Conservation (phyloP, 1,140 invertebrate species). For the Cardiocondyla obscurior region DNA sequence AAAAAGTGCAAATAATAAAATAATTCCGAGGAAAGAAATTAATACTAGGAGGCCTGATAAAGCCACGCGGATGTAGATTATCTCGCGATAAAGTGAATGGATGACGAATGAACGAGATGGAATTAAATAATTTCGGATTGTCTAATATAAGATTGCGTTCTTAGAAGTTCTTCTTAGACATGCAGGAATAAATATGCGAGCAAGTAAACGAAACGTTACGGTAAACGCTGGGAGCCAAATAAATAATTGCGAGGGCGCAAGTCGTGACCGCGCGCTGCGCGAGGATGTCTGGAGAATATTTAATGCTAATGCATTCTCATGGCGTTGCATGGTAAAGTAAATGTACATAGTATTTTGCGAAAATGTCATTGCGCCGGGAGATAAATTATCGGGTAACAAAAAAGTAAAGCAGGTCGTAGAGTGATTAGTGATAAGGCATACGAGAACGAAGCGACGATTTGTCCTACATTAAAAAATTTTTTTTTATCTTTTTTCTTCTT, state of each 20-base stretch:
- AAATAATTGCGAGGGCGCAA: conserved; percentile 22
- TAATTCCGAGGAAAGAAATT: conserved; percentile 24
- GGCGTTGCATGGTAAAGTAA: background rate
- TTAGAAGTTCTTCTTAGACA: background rate
- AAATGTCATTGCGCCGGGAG: background rate
- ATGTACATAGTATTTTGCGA: background rate
- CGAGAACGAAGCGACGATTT: background rate
- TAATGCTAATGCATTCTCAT: conserved; percentile 32
- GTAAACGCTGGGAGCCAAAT: conserved; percentile 1
- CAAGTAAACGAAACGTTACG: conserved; percentile 7
- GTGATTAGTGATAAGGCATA: background rate
- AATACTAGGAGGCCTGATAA: background rate
- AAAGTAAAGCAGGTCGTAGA: background rate
- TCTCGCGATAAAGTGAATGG: background rate
- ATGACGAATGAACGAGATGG: background rate
- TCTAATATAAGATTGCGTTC: background rate
- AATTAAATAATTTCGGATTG: conserved; percentile 1
- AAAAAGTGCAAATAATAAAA: conserved; percentile 23
- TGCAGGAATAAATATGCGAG: conserved; percentile 27
- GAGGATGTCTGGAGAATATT: conserved; percentile 19
- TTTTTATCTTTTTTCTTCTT: too few species aligned
- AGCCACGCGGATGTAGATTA: background rate
- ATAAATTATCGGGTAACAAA: conserved; percentile 11
- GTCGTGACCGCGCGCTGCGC: background rate
- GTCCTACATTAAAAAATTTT: too few species aligned